These are phyloP conservation scores for Gyrodactylus salaris DNA, from an alignment of 1,140 invertebrate genomes.

Conservation along the genomic window DNA sequence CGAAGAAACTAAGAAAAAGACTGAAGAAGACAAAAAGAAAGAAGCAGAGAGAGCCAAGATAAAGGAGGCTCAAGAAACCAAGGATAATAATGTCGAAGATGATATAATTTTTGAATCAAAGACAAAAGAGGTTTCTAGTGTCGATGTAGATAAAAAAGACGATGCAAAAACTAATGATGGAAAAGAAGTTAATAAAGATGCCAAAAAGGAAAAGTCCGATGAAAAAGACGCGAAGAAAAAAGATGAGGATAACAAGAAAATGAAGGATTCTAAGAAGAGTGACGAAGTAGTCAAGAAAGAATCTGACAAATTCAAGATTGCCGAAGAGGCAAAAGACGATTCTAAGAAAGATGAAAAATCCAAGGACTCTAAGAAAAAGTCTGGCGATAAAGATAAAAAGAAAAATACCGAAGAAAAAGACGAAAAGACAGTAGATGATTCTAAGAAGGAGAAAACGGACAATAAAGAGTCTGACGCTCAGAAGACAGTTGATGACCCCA, in stretches of 20 bases:
- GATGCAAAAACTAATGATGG: too few species aligned
- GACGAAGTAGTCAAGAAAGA: not conserved
- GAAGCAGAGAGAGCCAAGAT: not conserved
- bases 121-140: too few species aligned
- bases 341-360: not conserved
- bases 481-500: not conserved
- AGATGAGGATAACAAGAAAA: not conserved
- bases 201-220: too few species aligned
- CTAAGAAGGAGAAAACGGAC: not conserved
- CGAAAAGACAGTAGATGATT: not conserved
- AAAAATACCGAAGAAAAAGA: too few species aligned
- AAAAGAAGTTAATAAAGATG: too few species aligned
- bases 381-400: too few species aligned
- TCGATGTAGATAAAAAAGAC: too few species aligned
- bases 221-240: not conserved
- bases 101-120: too few species aligned
- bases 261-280: too few species aligned
- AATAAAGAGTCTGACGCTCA: not conserved
- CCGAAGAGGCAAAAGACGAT: not conserved
- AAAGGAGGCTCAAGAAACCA: too few species aligned
- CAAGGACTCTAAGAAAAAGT: not conserved
- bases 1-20: not conserved
- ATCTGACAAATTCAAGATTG: not conserved
- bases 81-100: too few species aligned
- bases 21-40: not conserved